Percentiles rank a stretch among this genome's conserved stretches.
phyloP scores from a whole-genome alignment of 2,888 invertebrate species.

The Ectemnius continuus region DNA sequence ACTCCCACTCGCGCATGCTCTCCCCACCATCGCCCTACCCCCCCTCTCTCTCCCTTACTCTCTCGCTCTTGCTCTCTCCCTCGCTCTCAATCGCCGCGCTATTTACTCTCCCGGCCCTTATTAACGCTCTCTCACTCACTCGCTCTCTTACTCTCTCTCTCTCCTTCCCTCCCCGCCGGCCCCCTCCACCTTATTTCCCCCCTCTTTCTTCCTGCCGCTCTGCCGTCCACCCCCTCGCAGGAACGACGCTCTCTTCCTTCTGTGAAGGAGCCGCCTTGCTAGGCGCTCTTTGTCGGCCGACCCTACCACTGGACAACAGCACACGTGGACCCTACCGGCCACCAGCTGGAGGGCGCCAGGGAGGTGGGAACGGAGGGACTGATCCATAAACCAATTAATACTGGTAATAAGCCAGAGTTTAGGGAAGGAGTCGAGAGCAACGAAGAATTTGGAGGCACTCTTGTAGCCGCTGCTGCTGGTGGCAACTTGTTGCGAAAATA shows the following conservation, averaged over 20 bases:
- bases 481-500: no score
- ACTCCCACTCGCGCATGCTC: constrained; percentile 76
- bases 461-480: no score
- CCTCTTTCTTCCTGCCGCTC: constrained; percentile 34
- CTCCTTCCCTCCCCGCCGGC: constrained; percentile 10
- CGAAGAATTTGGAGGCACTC: no score
- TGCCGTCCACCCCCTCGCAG: not conserved
- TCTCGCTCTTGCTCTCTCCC: constrained; percentile 21
- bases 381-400: constrained; percentile 67
- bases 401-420: constrained; percentile 51
- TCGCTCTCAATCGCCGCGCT: constrained; percentile 2
- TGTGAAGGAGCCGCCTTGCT: not conserved
- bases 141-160: not conserved
- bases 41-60: constrained; percentile 28
- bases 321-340: constrained; percentile 43
- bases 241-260: constrained; percentile 1
- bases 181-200: constrained; percentile 16
- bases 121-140: not conserved
- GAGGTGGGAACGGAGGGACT: not conserved
- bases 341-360: not conserved
- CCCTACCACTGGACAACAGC: not conserved
- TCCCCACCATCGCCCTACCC: constrained; percentile 45
- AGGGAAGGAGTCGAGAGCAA: not conserved
- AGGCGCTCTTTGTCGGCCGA: not conserved
- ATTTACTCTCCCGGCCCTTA: not conserved